These are phyloP conservation scores for Eleutherodactylus coqui DNA, from an alignment of 2,797 vertebrate species.

Conservation along the genomic window DNA sequence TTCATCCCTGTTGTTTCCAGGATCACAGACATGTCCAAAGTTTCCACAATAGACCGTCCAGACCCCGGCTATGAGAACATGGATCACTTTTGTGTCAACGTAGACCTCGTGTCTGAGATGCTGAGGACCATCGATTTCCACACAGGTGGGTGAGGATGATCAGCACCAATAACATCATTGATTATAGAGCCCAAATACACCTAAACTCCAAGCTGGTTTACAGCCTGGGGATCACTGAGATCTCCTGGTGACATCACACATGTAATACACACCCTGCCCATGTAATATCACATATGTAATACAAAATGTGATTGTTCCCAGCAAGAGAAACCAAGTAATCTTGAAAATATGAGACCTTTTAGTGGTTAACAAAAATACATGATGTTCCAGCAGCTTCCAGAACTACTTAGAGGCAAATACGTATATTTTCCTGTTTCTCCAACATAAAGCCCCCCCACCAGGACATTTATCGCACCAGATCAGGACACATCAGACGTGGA, in stretches of 20 bases:
- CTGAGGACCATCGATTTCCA: slow-evolving; percentile 86
- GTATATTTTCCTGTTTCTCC: too few relatives aligned
- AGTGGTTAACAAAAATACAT: too few relatives aligned
- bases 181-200: background rate
- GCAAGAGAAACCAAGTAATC: too few relatives aligned
- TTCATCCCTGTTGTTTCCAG: slow-evolving; percentile 65
- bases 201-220: background rate
- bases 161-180: background rate
- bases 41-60: slow-evolving; percentile 75
- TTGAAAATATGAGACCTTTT: too few relatives aligned
- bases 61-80: slow-evolving; percentile 84
- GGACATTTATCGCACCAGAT: too few relatives aligned
- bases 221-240: background rate
- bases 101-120: slow-evolving; percentile 78
- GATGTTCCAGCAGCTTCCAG: too few relatives aligned
- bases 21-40: slow-evolving; percentile 78
- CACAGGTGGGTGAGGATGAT: slow-evolving; percentile 70
- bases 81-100: slow-evolving; percentile 83
- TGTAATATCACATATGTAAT: background rate
- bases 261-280: background rate
- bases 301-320: too few relatives aligned
- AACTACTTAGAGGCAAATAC: too few relatives aligned
- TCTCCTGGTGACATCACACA: background rate
- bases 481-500: too few relatives aligned
- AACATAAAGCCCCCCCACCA: too few relatives aligned